Conservation (phyloP, 2,113 vertebrate genomes). For the Mesocricetus auratus region DNA sequence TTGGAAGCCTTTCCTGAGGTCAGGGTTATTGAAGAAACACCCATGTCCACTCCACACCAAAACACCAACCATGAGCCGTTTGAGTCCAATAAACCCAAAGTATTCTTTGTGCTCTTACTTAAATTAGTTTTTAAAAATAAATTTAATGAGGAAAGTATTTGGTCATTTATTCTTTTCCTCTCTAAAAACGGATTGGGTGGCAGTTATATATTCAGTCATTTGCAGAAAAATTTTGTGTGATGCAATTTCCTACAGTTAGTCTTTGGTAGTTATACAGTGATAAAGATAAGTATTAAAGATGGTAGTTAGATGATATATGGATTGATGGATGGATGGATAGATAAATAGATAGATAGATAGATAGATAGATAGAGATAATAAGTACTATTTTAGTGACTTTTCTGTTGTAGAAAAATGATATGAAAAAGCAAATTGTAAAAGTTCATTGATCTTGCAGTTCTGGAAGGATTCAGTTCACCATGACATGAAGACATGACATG, state of each 20-base stretch:
- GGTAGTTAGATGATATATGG: not conserved
- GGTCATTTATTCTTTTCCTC: constrained; percentile 7
- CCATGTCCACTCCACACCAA: not conserved
- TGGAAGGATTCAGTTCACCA: not conserved
- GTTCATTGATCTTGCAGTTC: not conserved
- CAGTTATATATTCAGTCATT: not conserved
- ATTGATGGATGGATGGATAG: not conserved
- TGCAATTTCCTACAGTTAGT: not conserved
- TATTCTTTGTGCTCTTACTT: not conserved
- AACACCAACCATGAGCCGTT: not conserved
- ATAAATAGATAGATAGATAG: not conserved
- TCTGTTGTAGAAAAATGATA: not conserved
- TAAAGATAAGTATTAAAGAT: not conserved
- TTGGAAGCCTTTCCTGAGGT: not conserved
- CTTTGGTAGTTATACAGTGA: not conserved
- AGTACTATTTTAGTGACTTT: not conserved
- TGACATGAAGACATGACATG: not conserved
- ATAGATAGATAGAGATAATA: not conserved
- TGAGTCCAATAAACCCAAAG: not conserved
- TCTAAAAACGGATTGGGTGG: not conserved
- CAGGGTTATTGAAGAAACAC: not conserved
- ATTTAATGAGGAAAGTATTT: not conserved
- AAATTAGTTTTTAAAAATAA: not conserved
- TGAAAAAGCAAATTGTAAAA: not conserved
- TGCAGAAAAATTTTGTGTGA: not conserved